phyloP scores from a whole-genome alignment of 2,888 invertebrate genomes.

The Pandemis heparana region DNA sequence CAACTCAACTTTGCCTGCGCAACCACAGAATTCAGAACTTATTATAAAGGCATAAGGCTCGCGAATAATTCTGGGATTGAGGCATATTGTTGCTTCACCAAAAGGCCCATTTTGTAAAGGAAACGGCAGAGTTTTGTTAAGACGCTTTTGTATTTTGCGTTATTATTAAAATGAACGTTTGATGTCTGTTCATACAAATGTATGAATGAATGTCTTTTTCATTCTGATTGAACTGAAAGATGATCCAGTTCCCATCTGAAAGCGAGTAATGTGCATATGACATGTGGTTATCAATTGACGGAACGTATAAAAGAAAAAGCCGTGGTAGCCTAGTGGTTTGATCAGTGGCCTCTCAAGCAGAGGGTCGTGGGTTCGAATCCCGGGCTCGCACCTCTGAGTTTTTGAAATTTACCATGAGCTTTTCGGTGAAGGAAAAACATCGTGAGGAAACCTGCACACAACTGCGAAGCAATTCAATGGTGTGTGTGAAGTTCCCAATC shows the following conservation, averaged over 20 bases:
- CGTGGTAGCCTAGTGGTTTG: too few species aligned
- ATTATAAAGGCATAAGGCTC: constrained; percentile 6
- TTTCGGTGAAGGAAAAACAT: too few species aligned
- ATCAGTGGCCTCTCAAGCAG: too few species aligned
- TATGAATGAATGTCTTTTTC: not conserved
- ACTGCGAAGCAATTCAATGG: too few species aligned
- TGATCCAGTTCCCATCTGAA: not conserved
- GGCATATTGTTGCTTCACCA: not conserved
- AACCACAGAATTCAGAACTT: not conserved
- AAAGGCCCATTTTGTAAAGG: constrained; percentile 18
- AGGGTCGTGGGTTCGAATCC: too few species aligned
- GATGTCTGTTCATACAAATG: constrained; percentile 5
- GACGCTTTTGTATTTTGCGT: constrained; percentile 3
- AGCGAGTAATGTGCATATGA: too few species aligned
- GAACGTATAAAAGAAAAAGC: too few species aligned
- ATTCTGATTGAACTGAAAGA: not conserved
- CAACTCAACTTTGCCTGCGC: not conserved
- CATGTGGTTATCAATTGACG: too few species aligned
- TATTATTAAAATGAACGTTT: constrained; percentile 11
- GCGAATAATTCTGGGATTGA: not conserved
- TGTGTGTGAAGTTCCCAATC: too few species aligned
- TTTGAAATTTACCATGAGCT: too few species aligned
- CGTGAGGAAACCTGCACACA: too few species aligned
- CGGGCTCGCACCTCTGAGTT: too few species aligned
- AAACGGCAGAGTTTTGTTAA: constrained; percentile 15